Evolutionary conservation across 2,113 vertebrate species (phyloP).

Genomic region (Podarcis muralis): DNA sequence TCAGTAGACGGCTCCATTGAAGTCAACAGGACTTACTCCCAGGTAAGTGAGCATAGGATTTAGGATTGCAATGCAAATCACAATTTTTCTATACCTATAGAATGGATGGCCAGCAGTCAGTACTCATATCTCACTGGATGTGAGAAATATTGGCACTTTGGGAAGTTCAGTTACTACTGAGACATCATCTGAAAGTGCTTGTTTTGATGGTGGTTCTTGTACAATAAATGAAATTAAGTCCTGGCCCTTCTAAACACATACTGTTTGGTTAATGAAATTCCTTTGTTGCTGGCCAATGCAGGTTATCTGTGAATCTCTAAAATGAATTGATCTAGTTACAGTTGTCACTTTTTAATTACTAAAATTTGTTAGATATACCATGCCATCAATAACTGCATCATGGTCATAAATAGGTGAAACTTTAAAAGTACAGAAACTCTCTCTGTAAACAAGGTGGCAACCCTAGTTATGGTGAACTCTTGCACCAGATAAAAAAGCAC

Average conservation of each 20-base stretch:
- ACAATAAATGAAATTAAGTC: neutral
- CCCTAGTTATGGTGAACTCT: neutral
- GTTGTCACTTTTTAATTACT: neutral
- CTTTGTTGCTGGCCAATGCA: neutral
- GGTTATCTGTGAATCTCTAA: neutral
- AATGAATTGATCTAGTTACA: neutral
- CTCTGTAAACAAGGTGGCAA: neutral
- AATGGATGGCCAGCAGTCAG: neutral
- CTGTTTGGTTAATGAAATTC: neutral
- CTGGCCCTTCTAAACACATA: neutral
- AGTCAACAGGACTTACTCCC: neutral
- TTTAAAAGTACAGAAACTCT: neutral
- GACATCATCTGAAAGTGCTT: neutral
- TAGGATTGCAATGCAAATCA: neutral
- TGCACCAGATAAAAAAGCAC: neutral
- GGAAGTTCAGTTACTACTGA: neutral
- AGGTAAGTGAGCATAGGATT: neutral
- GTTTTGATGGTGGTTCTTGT: neutral
- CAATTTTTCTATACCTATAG: neutral
- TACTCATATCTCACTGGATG: neutral
- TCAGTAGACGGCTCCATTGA: neutral
- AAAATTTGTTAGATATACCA: too few species aligned
- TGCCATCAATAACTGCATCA: neutral
- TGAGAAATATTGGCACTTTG: neutral
- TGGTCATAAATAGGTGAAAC: neutral